Evolutionary conservation across 2,888 invertebrate genomes (phyloP).

Genomic region (Andrena marginata): DNA sequence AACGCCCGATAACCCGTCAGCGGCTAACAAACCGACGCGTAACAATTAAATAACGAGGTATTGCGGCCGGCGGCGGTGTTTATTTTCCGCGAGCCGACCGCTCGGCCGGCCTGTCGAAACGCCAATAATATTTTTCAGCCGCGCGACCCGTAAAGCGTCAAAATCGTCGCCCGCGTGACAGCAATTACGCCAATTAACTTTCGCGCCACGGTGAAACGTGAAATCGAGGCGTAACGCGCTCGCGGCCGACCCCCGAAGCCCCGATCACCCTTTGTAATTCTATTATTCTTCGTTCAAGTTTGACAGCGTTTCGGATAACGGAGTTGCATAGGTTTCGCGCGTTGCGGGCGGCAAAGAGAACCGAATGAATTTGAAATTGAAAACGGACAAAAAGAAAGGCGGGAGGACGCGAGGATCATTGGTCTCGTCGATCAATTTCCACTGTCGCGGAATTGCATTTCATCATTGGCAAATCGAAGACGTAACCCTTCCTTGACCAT

Average conservation of each 20-base stretch:
- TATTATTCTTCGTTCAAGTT: conserved; percentile 16
- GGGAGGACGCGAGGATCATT: background rate
- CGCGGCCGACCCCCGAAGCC: background rate
- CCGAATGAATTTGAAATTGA: background rate
- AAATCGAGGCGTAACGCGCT: conserved; percentile 29
- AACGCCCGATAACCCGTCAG: conserved; percentile 13
- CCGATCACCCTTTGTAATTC: conserved; percentile 40
- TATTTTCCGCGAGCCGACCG: conserved; percentile 45
- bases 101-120: conserved; percentile 36
- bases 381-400: background rate
- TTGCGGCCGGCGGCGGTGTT: conserved; percentile 43
- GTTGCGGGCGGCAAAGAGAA: no score
- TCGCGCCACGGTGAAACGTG: conserved; percentile 35
- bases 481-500: background rate
- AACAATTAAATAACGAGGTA: conserved; percentile 62
- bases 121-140: conserved; percentile 66
- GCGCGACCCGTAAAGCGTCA: conserved; percentile 50
- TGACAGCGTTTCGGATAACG: conserved; percentile 3
- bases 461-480: background rate
- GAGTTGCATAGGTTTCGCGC: background rate
- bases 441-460: background rate
- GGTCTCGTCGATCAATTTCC: no score
- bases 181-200: conserved; percentile 59
- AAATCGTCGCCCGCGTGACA: conserved; percentile 55
- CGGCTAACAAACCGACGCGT: conserved; percentile 37